phyloP scores from a whole-genome alignment of 2,113 vertebrate genomes.

The Pelmatolapia mariae region DNA sequence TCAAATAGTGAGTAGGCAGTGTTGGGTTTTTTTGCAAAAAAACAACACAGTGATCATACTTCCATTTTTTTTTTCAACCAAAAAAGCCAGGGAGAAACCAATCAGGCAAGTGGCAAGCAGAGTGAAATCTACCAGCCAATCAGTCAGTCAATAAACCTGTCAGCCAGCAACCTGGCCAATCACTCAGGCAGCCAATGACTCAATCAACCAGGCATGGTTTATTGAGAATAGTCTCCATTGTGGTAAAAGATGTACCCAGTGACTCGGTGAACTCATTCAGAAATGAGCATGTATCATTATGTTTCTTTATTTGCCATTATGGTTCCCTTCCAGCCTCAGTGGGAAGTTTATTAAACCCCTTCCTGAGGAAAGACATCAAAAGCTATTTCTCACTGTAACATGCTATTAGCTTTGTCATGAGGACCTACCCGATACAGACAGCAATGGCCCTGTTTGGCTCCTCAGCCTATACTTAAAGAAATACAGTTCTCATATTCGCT shows the following conservation, averaged over 20 bases:
- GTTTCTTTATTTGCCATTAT: conserved; percentile 17
- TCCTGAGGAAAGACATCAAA: conserved; percentile 21
- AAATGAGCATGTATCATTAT: conserved; percentile 8
- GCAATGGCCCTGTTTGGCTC: conserved; percentile 25
- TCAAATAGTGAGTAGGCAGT: neutral
- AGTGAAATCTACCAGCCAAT: neutral
- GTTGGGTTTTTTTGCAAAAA: neutral
- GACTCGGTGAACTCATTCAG: conserved; percentile 9
- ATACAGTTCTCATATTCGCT: conserved; percentile 33
- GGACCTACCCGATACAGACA: conserved; percentile 10
- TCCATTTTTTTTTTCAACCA: neutral
- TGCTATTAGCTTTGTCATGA: conserved; percentile 43
- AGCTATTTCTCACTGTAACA: conserved; percentile 26
- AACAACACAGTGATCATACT: neutral
- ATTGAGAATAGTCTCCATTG: neutral
- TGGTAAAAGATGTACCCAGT: conserved; percentile 15
- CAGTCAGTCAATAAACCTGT: neutral
- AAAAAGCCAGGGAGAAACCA: neutral
- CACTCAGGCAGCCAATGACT: neutral
- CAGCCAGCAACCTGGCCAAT: neutral
- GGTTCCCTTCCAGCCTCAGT: neutral
- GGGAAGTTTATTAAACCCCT: conserved; percentile 22
- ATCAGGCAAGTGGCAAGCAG: neutral
- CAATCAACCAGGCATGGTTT: neutral
- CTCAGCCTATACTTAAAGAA: conserved; percentile 32